Percentiles rank a stretch among this genome's conserved stretches.
Evolutionary conservation across 2,113 vertebrate genomes (phyloP).

Genomic region (Rhagologus leucostigma): DNA sequence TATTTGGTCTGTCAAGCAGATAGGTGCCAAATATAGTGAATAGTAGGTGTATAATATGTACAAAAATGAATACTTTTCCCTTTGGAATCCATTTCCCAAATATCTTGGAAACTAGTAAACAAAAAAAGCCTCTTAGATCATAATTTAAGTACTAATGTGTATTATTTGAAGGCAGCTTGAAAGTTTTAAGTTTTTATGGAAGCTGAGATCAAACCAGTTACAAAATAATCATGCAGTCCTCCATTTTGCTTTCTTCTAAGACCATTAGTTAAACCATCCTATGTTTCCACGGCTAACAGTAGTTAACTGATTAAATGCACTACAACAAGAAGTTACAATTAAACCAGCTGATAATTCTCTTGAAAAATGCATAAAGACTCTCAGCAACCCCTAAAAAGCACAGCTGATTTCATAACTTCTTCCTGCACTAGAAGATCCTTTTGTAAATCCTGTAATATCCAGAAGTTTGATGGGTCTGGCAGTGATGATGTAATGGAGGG

Average conservation of each 20-base stretch:
- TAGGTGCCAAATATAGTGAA: conserved; percentile 7
- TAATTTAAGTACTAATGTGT: neutral
- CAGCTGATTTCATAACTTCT: neutral
- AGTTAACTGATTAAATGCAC: neutral
- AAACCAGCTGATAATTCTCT: neutral
- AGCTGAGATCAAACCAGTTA: neutral
- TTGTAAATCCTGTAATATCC: neutral
- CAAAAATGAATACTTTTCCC: neutral
- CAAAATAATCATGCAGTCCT: neutral
- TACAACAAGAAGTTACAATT: neutral
- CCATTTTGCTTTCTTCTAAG: neutral
- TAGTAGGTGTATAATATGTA: neutral
- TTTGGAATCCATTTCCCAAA: neutral
- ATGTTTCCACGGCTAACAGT: neutral
- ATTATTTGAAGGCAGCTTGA: neutral
- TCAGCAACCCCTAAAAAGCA: neutral
- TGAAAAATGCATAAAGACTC: neutral
- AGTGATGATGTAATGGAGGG: neutral
- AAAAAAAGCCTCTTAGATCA: neutral
- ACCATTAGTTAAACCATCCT: neutral
- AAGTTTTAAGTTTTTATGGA: neutral
- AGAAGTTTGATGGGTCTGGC: neutral
- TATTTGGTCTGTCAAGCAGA: conserved; percentile 24
- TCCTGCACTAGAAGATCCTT: neutral
- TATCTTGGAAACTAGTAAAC: neutral